Evolutionary conservation across 2,888 invertebrate species (phyloP).

Genomic region (Homarus gammarus): DNA sequence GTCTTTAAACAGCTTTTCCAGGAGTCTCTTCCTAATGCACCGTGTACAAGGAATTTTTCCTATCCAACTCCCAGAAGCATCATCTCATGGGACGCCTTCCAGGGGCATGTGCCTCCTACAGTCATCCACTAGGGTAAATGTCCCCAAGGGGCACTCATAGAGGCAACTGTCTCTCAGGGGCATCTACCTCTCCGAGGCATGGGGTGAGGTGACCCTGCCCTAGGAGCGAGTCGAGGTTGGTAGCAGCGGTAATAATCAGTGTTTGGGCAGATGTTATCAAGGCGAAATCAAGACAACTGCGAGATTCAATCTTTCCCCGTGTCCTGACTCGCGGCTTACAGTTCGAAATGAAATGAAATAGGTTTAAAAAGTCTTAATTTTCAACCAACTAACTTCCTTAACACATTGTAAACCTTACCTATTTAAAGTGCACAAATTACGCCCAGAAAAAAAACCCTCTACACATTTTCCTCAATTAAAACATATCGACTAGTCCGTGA

Average conservation of each 20-base stretch:
- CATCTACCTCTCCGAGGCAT: too few species aligned
- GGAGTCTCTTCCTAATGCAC: too few species aligned
- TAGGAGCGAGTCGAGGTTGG: neutral
- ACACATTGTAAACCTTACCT: neutral
- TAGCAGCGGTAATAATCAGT: constrained; percentile 39
- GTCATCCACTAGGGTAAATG: too few species aligned
- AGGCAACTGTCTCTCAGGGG: too few species aligned
- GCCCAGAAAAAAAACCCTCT: neutral
- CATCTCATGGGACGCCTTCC: too few species aligned
- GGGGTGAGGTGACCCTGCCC: too few species aligned
- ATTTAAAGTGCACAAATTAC: neutral
- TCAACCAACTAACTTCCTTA: neutral
- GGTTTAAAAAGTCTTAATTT: neutral
- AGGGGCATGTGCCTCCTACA: too few species aligned
- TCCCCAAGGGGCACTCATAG: too few species aligned
- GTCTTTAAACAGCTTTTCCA: too few species aligned
- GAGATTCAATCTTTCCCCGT: constrained; percentile 51
- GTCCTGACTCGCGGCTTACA: neutral
- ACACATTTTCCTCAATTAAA: neutral
- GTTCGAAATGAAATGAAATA: neutral
- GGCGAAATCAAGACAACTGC: constrained; percentile 65
- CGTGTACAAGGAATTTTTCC: too few species aligned
- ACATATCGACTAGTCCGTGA: neutral
- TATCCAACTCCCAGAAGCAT: too few species aligned
- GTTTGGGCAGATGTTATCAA: constrained; percentile 68